These are phyloP conservation scores for Cydia pomonella DNA, from an alignment of 1,140 invertebrate species.

Conservation along the genomic window DNA sequence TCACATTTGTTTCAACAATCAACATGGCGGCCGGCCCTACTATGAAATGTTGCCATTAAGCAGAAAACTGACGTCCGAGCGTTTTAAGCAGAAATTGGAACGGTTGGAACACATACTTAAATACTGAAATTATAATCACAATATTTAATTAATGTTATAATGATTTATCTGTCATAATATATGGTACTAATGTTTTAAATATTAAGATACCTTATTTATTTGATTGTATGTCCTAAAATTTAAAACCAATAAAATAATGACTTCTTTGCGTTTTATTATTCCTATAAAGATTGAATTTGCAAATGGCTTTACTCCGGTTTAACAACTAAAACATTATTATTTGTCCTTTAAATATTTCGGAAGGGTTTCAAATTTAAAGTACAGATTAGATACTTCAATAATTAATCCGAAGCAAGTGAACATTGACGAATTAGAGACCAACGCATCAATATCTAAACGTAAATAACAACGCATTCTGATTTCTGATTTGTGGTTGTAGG, in stretches of 20 bases:
- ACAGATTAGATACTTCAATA: background rate
- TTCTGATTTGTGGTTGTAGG: slow-evolving; percentile 62
- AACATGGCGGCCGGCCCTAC: slow-evolving; percentile 30
- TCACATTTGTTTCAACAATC: slow-evolving; percentile 28
- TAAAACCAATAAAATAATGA: background rate
- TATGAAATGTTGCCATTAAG: slow-evolving; percentile 1
- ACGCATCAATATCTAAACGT: slow-evolving; percentile 51
- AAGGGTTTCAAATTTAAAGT: background rate
- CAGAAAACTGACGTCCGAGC: background rate
- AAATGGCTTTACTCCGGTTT: background rate
- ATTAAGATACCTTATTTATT: background rate
- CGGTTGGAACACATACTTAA: background rate
- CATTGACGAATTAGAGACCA: background rate
- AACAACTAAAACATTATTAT: background rate
- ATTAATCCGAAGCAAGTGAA: background rate
- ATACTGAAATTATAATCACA: background rate
- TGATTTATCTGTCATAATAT: background rate
- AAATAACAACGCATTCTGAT: slow-evolving; percentile 62
- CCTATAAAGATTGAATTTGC: background rate
- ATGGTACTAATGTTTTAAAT: background rate
- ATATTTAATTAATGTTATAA: background rate
- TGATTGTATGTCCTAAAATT: background rate
- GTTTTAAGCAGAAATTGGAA: background rate
- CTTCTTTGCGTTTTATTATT: slow-evolving; percentile 4
- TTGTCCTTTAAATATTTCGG: background rate